Percentiles rank a stretch among this genome's conserved stretches.
phyloP scores from a whole-genome alignment of 2,888 invertebrate genomes.

The Diarsia dahlii region DNA sequence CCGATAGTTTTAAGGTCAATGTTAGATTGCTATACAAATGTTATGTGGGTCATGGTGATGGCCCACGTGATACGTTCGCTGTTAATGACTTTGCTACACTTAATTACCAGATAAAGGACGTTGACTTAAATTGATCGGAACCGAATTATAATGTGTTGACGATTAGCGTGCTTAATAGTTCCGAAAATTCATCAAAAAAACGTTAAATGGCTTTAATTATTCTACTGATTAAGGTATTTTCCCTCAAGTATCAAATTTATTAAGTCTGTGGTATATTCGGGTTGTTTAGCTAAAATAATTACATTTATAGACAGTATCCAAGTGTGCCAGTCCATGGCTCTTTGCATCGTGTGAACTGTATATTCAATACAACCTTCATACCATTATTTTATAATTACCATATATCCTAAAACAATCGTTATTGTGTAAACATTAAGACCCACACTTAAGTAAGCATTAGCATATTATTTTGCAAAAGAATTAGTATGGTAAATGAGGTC shows the following conservation, averaged over 20 bases:
- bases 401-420: slow-evolving; percentile 22
- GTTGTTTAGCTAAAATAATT: not conserved
- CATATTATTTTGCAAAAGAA: slow-evolving; percentile 36
- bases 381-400: not conserved
- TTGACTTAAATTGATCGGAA: slow-evolving; percentile 74
- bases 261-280: not conserved
- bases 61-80: slow-evolving; percentile 77
- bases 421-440: slow-evolving; percentile 20
- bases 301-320: not conserved
- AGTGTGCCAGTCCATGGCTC: slow-evolving; percentile 6
- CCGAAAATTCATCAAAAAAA: slow-evolving; percentile 25
- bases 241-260: not conserved
- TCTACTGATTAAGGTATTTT: not conserved
- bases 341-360: slow-evolving; percentile 11
- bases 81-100: slow-evolving; percentile 75
- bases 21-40: slow-evolving; percentile 70
- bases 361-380: slow-evolving; percentile 24
- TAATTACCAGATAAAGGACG: slow-evolving; percentile 79
- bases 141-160: slow-evolving; percentile 64
- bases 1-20: slow-evolving; percentile 70
- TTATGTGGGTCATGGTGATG: slow-evolving; percentile 84
- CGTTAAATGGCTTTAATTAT: not conserved
- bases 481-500: slow-evolving; percentile 47
- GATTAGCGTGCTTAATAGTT: slow-evolving; percentile 34
- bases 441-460: slow-evolving; percentile 30